Base-by-base conservation (phyloP, 2,797 vertebrate species). In the Semaprochilodus insignis region DNA sequence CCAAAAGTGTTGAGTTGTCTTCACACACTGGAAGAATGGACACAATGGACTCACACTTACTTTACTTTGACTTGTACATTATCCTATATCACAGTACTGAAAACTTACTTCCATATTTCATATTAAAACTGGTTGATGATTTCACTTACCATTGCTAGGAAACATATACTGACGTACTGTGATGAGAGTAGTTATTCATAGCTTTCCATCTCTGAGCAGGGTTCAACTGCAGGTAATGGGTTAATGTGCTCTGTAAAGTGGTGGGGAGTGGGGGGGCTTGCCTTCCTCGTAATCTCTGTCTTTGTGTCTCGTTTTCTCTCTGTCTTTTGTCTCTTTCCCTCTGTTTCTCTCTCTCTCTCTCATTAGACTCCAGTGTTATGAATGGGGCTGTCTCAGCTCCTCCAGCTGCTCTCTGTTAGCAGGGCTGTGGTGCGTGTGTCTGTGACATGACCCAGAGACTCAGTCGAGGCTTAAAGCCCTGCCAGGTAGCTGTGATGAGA, bases 381-480 rank as follows among this genome's bases (percentile, higher is more conserved):
- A 96, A 95, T 94, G 95, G 90, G 91, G 89, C 90, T 93, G 93
- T 93, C 93, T 95, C 66, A 90, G 91, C 89, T 89, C 71, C 77
- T 44, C 92, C 98, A 98, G 97, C 96, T 98, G 98, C 90, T 96
- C 97, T 94, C 94, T 93, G 96, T 98, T 97, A 96, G 31, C 81
- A 34, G 14, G 67, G 0, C 89, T 48, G 67, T 74, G 77, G 74
- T 69, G 69, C 66, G 59, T 78, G 85, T 86, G 86, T 86, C 86
- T 82, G 70, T 95, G 96, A 97, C 93, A 94, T 90, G 94, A 93
- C 95, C 95, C 96, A 96, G 95, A 95, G 94, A 19, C 93, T 92
- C 91, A 85, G 91, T 87, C 88, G 90, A 95, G 90, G 87, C 89
- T 87, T 90, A 92, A 95, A 67, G 94, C 91, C 95, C 89, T 95